Conservation (phyloP, 1,140 invertebrate genomes). For the Laupala kohalensis region DNA sequence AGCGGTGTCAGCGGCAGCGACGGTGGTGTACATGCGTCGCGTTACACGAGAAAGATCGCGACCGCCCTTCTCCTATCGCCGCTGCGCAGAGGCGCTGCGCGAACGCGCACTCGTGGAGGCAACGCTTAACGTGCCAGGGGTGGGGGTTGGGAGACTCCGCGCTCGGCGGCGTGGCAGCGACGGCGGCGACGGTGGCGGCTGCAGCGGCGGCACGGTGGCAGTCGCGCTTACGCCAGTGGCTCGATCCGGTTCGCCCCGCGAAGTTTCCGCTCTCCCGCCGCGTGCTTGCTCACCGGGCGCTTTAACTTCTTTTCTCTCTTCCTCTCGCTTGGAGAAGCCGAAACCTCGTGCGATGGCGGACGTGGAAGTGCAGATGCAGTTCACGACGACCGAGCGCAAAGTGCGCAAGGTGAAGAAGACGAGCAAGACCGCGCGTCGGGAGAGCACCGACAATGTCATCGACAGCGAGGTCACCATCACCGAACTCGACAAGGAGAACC, state of each 20-base stretch:
- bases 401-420: slow-evolving; percentile 77
- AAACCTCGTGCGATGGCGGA: slow-evolving; percentile 54
- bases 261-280: slow-evolving; percentile 2
- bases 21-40: neutral
- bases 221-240: neutral
- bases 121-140: neutral
- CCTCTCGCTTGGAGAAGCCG: neutral
- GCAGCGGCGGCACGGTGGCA: neutral
- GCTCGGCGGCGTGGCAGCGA: neutral
- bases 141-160: slow-evolving; percentile 53
- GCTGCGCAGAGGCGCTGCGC: neutral
- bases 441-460: slow-evolving; percentile 41
- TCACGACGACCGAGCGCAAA: slow-evolving; percentile 68
- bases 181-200: too few species aligned
- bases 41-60: neutral
- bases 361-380: slow-evolving; percentile 72
- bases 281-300: too few species aligned
- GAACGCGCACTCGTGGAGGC: neutral
- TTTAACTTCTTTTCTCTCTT: neutral
- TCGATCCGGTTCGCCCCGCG: neutral
- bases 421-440: slow-evolving; percentile 51
- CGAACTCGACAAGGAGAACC: slow-evolving; percentile 58
- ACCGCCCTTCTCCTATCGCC: too few species aligned
- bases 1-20: too few species aligned
- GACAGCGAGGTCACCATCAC: slow-evolving; percentile 63